A percentile compares a stretch with the other conserved stretches of the same genome.
phyloP scores from a whole-genome alignment of 1,140 invertebrate genomes.

The Holotrichia oblita region DNA sequence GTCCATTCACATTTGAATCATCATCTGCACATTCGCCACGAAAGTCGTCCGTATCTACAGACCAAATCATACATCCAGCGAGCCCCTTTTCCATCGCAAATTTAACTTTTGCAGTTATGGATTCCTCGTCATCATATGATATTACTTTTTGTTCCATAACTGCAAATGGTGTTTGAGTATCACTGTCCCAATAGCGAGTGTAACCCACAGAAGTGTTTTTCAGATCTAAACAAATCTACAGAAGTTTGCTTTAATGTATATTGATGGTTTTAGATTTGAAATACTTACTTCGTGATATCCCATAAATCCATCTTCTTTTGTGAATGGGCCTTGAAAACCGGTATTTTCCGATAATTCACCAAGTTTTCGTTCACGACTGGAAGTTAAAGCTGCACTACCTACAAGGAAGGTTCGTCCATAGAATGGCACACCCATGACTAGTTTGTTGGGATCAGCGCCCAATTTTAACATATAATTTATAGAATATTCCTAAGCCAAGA shows the following conservation, averaged over 20 bases:
- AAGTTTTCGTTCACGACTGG: slow-evolving; percentile 52
- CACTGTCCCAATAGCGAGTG: slow-evolving; percentile 51
- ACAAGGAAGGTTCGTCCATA: slow-evolving; percentile 85
- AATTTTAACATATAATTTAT: slow-evolving; percentile 77
- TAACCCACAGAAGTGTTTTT: slow-evolving; percentile 64
- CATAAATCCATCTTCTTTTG: slow-evolving; percentile 83
- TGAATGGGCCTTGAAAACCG: slow-evolving; percentile 80
- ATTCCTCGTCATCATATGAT: slow-evolving; percentile 69
- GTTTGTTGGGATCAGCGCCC: slow-evolving; percentile 77
- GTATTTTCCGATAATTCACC: slow-evolving; percentile 63
- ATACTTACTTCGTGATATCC: slow-evolving; percentile 82
- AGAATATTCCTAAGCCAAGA: slow-evolving; percentile 76
- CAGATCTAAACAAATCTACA: slow-evolving; percentile 71
- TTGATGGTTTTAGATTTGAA: neutral
- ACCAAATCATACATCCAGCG: slow-evolving; percentile 86
- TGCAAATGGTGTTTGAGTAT: neutral
- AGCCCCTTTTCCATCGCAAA: slow-evolving; percentile 71
- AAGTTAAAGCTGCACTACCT: slow-evolving; percentile 44
- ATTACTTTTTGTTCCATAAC: neutral
- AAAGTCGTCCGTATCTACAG: slow-evolving; percentile 82
- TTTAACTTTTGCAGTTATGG: slow-evolving; percentile 71
- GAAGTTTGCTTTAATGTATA: slow-evolving; percentile 40
- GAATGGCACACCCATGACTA: slow-evolving; percentile 83
- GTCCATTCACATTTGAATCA: slow-evolving; percentile 58
- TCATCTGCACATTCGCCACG: slow-evolving; percentile 69